Evolutionary conservation across 2,113 vertebrate genomes (phyloP).

Genomic region (Chrysochloris asiatica): DNA sequence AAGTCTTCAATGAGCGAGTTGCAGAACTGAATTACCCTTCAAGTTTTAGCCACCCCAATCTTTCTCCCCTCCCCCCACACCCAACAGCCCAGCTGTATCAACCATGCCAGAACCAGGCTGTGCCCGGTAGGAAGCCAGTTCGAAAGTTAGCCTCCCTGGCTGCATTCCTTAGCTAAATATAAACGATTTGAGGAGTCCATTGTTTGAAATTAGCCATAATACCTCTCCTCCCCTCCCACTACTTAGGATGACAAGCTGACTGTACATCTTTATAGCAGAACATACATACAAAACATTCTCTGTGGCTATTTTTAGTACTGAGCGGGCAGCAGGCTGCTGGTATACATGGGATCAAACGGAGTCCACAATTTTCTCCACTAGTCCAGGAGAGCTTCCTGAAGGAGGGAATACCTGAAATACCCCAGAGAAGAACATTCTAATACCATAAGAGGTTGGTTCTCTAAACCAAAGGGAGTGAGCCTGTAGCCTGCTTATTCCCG

Average conservation of each 20-base stretch:
- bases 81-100: neutral
- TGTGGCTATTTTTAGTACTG: slow-evolving; percentile 33
- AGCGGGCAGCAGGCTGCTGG: neutral
- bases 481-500: neutral
- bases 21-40: neutral
- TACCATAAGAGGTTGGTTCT: neutral
- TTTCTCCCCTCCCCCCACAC: neutral
- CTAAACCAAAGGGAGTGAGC: neutral
- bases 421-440: neutral
- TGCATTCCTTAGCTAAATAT: slow-evolving; percentile 79
- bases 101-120: neutral
- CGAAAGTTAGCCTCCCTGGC: slow-evolving; percentile 49
- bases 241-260: slow-evolving; percentile 31
- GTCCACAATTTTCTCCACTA: slow-evolving; percentile 17
- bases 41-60: neutral
- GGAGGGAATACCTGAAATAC: slow-evolving; percentile 55
- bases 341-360: neutral
- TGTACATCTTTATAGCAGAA: slow-evolving; percentile 26
- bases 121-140: slow-evolving; percentile 43
- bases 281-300: slow-evolving; percentile 19
- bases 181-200: slow-evolving; percentile 67
- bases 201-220: slow-evolving; percentile 71
- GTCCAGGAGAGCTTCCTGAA: slow-evolving; percentile 71
- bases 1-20: neutral
- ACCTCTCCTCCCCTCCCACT: slow-evolving; percentile 1